These are phyloP conservation scores for Cyanoderma ruficeps DNA, from an alignment of 2,113 vertebrate genomes.

Conservation along the genomic window DNA sequence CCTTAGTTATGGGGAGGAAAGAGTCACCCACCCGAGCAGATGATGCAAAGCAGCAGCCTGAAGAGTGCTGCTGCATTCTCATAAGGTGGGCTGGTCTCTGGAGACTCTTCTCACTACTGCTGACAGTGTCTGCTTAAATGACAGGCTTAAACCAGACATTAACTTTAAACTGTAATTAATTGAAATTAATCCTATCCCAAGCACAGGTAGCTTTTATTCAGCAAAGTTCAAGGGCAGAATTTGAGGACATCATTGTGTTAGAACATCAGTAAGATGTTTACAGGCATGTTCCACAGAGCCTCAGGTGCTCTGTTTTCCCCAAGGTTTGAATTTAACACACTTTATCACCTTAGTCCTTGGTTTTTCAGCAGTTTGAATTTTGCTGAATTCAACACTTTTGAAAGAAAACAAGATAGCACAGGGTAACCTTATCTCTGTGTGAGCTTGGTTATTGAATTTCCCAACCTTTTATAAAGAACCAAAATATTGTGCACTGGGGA, in stretches of 20 bases:
- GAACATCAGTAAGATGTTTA: background rate
- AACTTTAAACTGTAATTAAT: background rate
- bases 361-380: background rate
- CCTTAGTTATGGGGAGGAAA: background rate
- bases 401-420: background rate
- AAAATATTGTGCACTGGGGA: background rate
- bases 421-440: background rate
- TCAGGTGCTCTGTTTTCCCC: background rate
- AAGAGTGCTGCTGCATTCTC: background rate
- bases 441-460: background rate
- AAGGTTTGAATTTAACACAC: background rate
- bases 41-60: background rate
- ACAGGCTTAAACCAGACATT: background rate
- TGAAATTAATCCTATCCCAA: background rate
- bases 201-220: background rate
- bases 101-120: background rate
- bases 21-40: background rate
- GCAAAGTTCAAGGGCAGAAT: background rate
- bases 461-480: background rate
- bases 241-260: background rate
- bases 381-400: slow-evolving; percentile 6
- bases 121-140: background rate
- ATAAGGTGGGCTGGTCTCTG: background rate
- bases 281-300: background rate
- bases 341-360: background rate